A percentile compares a stretch with the other conserved stretches of the same genome.
Conservation (phyloP, 2,888 invertebrate species). For the Xylocampa areola region DNA sequence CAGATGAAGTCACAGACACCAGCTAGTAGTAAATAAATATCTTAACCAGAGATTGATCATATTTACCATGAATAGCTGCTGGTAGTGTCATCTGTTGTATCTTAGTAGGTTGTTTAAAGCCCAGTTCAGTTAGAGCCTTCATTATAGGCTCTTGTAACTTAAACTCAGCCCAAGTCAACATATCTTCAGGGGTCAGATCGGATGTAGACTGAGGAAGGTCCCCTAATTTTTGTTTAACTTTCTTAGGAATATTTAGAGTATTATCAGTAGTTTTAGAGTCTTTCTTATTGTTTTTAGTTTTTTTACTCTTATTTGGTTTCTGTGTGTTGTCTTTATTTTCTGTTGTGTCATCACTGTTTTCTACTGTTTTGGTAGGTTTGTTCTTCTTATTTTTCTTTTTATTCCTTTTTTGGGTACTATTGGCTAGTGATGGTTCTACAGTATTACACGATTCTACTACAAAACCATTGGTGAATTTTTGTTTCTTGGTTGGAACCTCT, state of each 20-base stretch:
- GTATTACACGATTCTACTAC: slow-evolving; percentile 74
- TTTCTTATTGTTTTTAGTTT: slow-evolving; percentile 33
- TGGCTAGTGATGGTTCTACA: slow-evolving; percentile 70
- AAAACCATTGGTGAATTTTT: slow-evolving; percentile 77
- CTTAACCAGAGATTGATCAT: not conserved
- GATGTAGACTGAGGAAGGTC: slow-evolving; percentile 63
- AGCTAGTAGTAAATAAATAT: not conserved
- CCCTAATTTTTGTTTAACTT: slow-evolving; percentile 74
- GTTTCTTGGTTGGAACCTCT: slow-evolving; percentile 53
- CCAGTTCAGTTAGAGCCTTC: slow-evolving; percentile 93
- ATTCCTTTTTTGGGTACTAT: slow-evolving; percentile 42
- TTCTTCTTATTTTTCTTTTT: slow-evolving; percentile 46
- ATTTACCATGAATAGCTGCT: slow-evolving; percentile 94
- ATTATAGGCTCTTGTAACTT: slow-evolving; percentile 93
- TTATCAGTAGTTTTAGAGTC: not conserved
- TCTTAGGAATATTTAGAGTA: slow-evolving; percentile 38
- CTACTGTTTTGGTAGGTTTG: slow-evolving; percentile 29
- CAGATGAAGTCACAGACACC: too few species aligned
- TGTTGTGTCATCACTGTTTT: not conserved
- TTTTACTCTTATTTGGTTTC: slow-evolving; percentile 21
- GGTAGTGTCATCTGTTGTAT: slow-evolving; percentile 96
- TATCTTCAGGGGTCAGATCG: slow-evolving; percentile 80
- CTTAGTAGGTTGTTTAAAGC: slow-evolving; percentile 95
- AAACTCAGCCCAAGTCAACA: slow-evolving; percentile 91
- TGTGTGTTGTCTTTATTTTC: slow-evolving; percentile 21